Conservation (phyloP, 2,113 vertebrate genomes). For the Verasper variegatus region DNA sequence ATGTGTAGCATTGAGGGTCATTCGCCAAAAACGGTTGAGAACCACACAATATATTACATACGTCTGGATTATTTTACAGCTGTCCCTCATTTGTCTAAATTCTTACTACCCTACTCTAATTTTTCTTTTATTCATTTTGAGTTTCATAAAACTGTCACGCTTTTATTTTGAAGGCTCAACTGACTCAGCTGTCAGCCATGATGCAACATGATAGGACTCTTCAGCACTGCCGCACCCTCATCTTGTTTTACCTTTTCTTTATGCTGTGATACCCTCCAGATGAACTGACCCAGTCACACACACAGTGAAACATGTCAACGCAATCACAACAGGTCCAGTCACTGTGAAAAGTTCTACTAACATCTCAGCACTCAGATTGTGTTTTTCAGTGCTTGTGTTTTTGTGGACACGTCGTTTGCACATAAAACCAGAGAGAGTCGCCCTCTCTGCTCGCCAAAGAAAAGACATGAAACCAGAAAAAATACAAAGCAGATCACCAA, state of each 20-base stretch:
- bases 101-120: not conserved
- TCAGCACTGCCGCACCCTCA: slow-evolving; percentile 35
- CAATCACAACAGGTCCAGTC: not conserved
- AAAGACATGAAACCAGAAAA: slow-evolving; percentile 23
- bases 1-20: not conserved
- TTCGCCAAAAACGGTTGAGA: too few relatives aligned
- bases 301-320: not conserved
- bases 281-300: slow-evolving; percentile 20
- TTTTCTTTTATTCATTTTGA: too few relatives aligned
- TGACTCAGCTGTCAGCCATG: slow-evolving; percentile 14
- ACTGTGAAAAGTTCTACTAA: not conserved
- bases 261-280: slow-evolving; percentile 27
- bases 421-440: slow-evolving; percentile 3
- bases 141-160: not conserved
- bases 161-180: slow-evolving; percentile 14
- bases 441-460: slow-evolving; percentile 22
- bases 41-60: too few relatives aligned
- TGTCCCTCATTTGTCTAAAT: not conserved
- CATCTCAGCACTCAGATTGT: not conserved
- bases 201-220: slow-evolving; percentile 6
- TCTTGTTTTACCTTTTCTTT: slow-evolving; percentile 38
- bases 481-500: slow-evolving; percentile 34
- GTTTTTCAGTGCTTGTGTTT: not conserved
- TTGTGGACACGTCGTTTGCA: not conserved
- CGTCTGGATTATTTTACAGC: not conserved